Conservation (phyloP, 2,888 invertebrate genomes). For the Mycalesis mineus region DNA sequence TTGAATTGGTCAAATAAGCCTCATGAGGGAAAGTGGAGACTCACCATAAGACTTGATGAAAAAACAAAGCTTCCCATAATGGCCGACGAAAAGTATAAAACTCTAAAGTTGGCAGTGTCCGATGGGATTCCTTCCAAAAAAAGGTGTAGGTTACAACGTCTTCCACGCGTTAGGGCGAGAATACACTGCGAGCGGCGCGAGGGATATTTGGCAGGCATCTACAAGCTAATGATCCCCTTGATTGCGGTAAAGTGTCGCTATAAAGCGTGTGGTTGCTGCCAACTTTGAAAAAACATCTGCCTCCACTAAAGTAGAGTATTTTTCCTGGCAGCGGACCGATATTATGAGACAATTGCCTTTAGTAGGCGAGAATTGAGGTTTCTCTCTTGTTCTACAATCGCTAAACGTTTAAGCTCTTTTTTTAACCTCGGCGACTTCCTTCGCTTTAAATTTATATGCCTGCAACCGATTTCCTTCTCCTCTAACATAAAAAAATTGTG, state of each 20-base stretch:
- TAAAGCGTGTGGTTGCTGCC: conserved; percentile 74
- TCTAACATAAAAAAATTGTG: no score
- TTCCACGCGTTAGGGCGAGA: conserved; percentile 68
- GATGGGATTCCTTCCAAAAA: conserved; percentile 53
- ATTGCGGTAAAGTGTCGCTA: conserved; percentile 76
- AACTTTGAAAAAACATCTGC: conserved; percentile 72
- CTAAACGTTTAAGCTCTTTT: not conserved
- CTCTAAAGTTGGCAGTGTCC: conserved; percentile 61
- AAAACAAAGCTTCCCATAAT: conserved; percentile 18
- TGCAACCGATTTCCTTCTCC: no score
- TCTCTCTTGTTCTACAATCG: conserved; percentile 41
- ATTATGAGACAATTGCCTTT: conserved; percentile 71
- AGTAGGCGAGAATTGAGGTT: conserved; percentile 63
- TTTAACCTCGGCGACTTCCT: not conserved
- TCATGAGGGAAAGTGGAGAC: no score
- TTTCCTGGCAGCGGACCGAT: conserved; percentile 69
- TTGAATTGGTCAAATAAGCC: no score
- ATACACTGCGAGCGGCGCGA: conserved; percentile 58
- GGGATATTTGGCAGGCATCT: conserved; percentile 76
- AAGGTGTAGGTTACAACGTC: conserved; percentile 62
- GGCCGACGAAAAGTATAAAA: conserved; percentile 37
- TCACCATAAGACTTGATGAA: not conserved
- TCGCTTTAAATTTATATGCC: not conserved
- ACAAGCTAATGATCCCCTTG: conserved; percentile 75
- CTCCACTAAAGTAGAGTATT: conserved; percentile 66